Conservation (phyloP, 2,888 invertebrate species). For the Gandaritis pyraliata region DNA sequence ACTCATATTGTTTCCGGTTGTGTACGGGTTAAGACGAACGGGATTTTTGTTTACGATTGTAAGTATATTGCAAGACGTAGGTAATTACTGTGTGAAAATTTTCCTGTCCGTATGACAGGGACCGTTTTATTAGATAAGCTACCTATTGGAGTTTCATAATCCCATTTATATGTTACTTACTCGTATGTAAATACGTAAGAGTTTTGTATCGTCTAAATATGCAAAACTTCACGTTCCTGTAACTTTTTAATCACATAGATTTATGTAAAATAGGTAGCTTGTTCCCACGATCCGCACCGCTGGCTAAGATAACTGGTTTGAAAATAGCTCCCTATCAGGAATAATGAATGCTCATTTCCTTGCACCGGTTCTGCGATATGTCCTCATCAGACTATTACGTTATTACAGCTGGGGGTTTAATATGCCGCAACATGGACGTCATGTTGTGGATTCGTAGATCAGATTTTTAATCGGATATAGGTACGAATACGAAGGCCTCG, state of each 20-base stretch:
- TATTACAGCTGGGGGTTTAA: constrained; percentile 27
- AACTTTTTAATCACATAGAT: constrained; percentile 36
- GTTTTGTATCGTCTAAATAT: constrained; percentile 11
- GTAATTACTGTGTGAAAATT: not conserved
- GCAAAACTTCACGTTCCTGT: constrained; percentile 26
- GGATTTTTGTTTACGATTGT: constrained; percentile 1
- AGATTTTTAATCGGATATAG: too few relatives aligned
- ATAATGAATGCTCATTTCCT: constrained; percentile 49
- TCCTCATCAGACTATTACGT: constrained; percentile 34
- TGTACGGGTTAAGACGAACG: not conserved
- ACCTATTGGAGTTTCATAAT: not conserved
- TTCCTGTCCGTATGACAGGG: not conserved
- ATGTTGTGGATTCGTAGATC: not conserved
- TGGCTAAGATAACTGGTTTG: constrained; percentile 46
- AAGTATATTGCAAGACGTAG: not conserved
- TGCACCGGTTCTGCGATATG: constrained; percentile 43
- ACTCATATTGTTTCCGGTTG: constrained; percentile 14
- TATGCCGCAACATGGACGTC: constrained; percentile 9
- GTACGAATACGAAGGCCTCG: not conserved
- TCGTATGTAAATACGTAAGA: too few relatives aligned
- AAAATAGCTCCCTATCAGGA: constrained; percentile 48
- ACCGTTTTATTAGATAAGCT: not conserved
- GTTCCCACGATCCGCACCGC: constrained; percentile 54
- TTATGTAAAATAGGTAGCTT: constrained; percentile 51
- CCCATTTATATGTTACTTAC: too few relatives aligned